Conservation (phyloP, 2,888 invertebrate genomes). For the Timema cristinae region DNA sequence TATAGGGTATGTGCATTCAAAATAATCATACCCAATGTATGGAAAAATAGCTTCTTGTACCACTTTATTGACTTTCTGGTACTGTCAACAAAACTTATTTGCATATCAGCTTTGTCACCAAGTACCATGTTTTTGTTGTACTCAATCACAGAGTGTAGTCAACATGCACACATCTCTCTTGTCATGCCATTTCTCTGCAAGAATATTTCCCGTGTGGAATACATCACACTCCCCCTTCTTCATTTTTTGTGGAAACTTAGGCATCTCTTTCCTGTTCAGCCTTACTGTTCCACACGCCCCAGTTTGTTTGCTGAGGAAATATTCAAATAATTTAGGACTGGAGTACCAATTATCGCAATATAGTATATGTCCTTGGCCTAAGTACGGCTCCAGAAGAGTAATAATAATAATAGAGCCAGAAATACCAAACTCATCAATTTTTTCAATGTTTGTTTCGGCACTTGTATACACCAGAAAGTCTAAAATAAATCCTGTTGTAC, state of each 20-base stretch:
- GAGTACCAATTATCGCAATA: neutral
- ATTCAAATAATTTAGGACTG: constrained; percentile 1
- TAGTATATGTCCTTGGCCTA: neutral
- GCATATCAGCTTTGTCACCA: no score
- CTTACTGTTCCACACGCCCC: neutral
- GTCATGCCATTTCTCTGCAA: no score
- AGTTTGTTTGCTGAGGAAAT: neutral
- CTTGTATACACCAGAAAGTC: constrained; percentile 4
- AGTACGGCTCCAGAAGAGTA: neutral
- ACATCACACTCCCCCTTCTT: neutral
- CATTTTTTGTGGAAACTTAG: neutral
- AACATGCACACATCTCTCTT: no score
- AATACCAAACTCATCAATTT: neutral
- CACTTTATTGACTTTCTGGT: no score
- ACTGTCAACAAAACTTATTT: no score
- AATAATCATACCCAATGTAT: no score
- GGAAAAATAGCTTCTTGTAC: no score
- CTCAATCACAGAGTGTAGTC: no score
- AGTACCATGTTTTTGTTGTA: no score
- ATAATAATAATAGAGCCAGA: constrained; percentile 1
- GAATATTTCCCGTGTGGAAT: no score
- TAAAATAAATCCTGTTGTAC: neutral
- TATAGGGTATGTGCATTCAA: no score
- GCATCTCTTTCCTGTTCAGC: constrained; percentile 1
- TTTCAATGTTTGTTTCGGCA: constrained; percentile 2